Percentiles rank a stretch among this genome's conserved stretches.
Conservation (phyloP, 2,888 invertebrate species). For the Pediacus dermestoides region DNA sequence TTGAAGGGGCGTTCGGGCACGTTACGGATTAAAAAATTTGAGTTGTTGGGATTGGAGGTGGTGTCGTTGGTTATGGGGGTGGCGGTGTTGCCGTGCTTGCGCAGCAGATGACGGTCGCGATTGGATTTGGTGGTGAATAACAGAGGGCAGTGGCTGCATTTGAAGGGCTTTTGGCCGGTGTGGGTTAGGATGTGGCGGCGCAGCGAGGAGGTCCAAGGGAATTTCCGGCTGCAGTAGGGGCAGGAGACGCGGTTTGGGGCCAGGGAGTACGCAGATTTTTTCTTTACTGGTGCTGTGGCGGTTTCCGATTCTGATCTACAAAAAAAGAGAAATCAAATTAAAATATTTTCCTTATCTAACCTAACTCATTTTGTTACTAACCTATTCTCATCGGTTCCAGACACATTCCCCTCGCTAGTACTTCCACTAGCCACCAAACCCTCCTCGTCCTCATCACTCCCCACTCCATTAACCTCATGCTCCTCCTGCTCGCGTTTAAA, state of each 20-base stretch:
- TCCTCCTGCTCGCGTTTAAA: constrained; percentile 57
- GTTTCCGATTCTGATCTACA: constrained; percentile 70
- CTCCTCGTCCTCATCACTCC: constrained; percentile 73
- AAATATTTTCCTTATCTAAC: background rate
- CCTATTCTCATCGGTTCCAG: constrained; percentile 79
- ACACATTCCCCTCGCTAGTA: constrained; percentile 78
- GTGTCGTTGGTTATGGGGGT: constrained; percentile 44
- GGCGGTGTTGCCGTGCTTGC: constrained; percentile 72
- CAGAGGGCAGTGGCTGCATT: constrained; percentile 88
- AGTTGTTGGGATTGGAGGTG: constrained; percentile 37
- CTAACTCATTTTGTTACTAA: constrained; percentile 47
- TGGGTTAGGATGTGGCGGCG: constrained; percentile 94
- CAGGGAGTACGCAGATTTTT: constrained; percentile 91
- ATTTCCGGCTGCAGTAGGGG: constrained; percentile 89
- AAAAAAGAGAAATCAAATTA: constrained; percentile 16
- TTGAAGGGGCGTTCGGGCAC: constrained; percentile 77
- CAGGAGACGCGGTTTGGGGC: constrained; percentile 93
- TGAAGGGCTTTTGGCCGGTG: constrained; percentile 94
- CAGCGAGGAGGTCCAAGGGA: constrained; percentile 95
- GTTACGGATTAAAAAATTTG: constrained; percentile 57
- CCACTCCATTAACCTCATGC: constrained; percentile 40
- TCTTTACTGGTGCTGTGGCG: constrained; percentile 64
- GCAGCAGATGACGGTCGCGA: constrained; percentile 87
- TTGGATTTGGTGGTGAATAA: constrained; percentile 97
- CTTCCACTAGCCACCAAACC: constrained; percentile 74